phyloP scores from a whole-genome alignment of 2,113 vertebrate genomes.

The Boulengeromyrus knoepffleri region DNA sequence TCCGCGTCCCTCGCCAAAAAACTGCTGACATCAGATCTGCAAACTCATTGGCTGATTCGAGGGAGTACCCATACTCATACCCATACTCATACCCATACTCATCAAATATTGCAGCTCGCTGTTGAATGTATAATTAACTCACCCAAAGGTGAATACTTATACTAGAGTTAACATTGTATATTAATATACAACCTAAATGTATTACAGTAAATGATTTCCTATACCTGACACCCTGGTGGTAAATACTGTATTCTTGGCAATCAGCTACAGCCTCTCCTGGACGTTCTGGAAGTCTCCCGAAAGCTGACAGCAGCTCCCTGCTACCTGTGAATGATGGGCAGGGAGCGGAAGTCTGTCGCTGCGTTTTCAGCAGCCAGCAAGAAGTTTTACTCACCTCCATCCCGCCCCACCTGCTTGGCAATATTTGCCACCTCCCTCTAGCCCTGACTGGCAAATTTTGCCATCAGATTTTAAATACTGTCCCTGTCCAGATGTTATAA shows the following conservation, averaged over 20 bases:
- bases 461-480: neutral
- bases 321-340: neutral
- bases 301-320: neutral
- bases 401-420: neutral
- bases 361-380: neutral
- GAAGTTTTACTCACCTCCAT: no score
- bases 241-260: neutral
- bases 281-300: neutral
- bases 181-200: neutral
- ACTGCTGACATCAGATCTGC: neutral
- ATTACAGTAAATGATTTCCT: neutral
- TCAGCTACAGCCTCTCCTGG: neutral
- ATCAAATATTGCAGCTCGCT: neutral
- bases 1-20: neutral
- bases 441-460: neutral
- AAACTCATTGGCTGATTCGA: neutral
- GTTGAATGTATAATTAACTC: neutral
- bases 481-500: neutral
- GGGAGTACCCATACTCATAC: neutral
- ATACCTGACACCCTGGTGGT: neutral
- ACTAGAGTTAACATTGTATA: neutral
- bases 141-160: neutral
- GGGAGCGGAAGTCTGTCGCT: neutral
- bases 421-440: neutral
- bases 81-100: neutral